A percentile compares a stretch with the other conserved stretches of the same genome.
Evolutionary conservation across 2,113 vertebrate species (phyloP).

Genomic region (Corvus moneduloides): DNA sequence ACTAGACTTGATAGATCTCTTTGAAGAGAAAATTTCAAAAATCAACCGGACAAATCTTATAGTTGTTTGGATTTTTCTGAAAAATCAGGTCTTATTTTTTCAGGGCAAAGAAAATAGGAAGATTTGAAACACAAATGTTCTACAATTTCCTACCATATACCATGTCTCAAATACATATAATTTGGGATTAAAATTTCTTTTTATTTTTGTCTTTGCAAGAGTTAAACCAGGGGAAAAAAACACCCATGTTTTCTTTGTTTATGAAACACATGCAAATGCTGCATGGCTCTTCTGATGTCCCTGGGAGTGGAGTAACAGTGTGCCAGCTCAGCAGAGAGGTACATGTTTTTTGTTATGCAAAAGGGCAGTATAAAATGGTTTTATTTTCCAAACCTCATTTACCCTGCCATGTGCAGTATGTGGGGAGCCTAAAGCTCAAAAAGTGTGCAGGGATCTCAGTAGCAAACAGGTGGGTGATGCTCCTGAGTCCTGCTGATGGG

Average conservation of each 20-base stretch:
- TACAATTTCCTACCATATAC: background rate
- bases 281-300: rapidly evolving
- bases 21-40: background rate
- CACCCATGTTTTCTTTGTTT: background rate
- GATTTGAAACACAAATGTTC: background rate
- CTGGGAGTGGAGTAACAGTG: background rate
- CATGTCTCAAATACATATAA: background rate
- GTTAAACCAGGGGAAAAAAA: background rate
- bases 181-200: rapidly evolving
- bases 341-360: background rate
- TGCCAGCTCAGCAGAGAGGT: background rate
- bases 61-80: background rate
- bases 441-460: background rate
- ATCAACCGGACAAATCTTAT: background rate
- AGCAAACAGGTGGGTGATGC: background rate
- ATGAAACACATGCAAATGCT: background rate
- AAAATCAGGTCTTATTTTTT: background rate
- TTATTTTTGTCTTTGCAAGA: background rate
- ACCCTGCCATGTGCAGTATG: background rate
- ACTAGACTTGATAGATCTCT: background rate
- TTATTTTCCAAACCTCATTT: background rate
- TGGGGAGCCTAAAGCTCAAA: background rate
- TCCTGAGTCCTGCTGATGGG: background rate
- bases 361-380: background rate
- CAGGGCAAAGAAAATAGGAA: background rate